Base-by-base conservation (phyloP, 2,888 invertebrate genomes). In the Euzophera pinguis region DNA sequence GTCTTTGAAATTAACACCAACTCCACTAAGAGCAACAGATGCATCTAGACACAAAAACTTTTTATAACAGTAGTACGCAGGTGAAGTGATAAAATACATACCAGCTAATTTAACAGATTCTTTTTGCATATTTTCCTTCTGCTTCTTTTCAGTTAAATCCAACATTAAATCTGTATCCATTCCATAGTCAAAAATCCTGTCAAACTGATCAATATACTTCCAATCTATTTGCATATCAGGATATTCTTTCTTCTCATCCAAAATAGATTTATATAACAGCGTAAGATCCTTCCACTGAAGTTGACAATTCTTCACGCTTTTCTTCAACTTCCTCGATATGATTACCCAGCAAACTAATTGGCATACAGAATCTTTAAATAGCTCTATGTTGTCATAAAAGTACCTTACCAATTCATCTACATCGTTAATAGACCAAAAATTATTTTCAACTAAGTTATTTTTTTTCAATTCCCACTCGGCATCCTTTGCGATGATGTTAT, bases 111-210 rank as follows among this genome's bases (percentile, higher is more conserved):
- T 79, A n/a, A 62, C 63, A 1, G 61, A 47, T 1, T 69, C 58
- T 10, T 39, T 42, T 12, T 57, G 52, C 6, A 62, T 38, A 47
- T 60, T 57, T 17, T 34, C 58, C 9, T 61, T 58, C 16, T 62
- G 53, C 51, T 49, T 65, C 7, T 58, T 32, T 39, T 70, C 75
- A 37, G 80, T 75, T 62, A 81, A 81, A 0, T 81, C 81, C 1
- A 73, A 65, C 0, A 90, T 60, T 37, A 88, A 65, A 27, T 73
- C 74, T 0, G 65, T 66, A 52, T 88, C 84, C 83, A 84, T 88
- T 0, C 90, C 90, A 60, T 86, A 88, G 56, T 88, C 86, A 66
- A 88, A 89, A 56, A 90, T 84, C 43, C 78, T 78, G 58, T 90
- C 90, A 72, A 90, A 89, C 41, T 84, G 55, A 9, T 90, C 87